These are phyloP conservation scores for Ceratotherium simum DNA, from an alignment of 2,113 vertebrate species.

Conservation along the genomic window DNA sequence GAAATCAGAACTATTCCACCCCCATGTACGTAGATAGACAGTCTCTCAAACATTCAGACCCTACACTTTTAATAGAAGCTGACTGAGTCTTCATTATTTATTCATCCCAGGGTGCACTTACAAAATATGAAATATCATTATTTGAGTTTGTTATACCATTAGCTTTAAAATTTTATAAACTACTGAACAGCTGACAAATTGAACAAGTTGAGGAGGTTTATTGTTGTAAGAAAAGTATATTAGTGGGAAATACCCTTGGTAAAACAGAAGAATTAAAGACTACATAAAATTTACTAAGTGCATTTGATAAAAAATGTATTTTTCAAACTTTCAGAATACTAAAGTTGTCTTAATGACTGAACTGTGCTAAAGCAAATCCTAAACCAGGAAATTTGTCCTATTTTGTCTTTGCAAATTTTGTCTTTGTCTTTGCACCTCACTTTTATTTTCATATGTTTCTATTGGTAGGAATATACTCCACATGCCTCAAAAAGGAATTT, in stretches of 20 bases:
- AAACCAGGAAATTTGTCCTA: neutral
- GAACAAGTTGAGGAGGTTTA: neutral
- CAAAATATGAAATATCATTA: conserved; percentile 61
- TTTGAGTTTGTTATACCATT: conserved; percentile 56
- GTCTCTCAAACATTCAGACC: neutral
- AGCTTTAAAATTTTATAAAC: conserved; percentile 73
- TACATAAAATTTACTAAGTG: neutral
- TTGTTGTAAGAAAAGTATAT: neutral
- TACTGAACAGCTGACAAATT: neutral
- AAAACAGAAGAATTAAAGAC: neutral
- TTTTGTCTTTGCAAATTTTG: conserved; percentile 1
- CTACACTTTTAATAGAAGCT: conserved; percentile 15
- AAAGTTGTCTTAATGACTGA: conserved; percentile 2
- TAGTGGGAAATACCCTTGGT: neutral
- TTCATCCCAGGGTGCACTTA: conserved; percentile 61
- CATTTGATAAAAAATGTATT: neutral
- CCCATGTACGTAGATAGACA: neutral
- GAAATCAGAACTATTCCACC: neutral
- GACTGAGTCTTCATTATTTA: conserved; percentile 62
- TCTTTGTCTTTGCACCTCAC: neutral
- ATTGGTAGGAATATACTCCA: neutral
- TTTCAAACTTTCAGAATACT: conserved; percentile 52
- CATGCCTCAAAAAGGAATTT: neutral
- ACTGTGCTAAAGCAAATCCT: neutral
- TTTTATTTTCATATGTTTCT: conserved; percentile 28